Evolutionary conservation across 64 coral and sea anemone genomes (phyloP).

Genomic region (Hydrozoanthus tunicans): DNA sequence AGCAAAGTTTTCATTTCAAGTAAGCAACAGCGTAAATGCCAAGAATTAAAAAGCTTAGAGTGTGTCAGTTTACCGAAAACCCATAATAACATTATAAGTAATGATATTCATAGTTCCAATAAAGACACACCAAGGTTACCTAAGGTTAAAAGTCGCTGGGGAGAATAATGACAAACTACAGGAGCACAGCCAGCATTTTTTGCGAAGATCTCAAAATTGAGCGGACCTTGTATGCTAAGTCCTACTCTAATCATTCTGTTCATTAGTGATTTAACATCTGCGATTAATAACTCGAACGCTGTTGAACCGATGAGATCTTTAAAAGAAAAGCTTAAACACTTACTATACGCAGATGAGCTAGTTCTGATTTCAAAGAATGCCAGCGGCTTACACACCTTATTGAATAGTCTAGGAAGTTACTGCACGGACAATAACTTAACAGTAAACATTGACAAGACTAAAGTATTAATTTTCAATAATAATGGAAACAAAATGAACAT

Average conservation of each 20-base stretch:
- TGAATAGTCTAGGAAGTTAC: too few species aligned
- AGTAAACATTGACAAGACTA: too few species aligned
- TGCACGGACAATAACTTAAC: too few species aligned
- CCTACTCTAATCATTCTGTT: neutral
- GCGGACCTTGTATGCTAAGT: neutral
- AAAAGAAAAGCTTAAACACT: too few species aligned
- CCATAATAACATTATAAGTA: neutral
- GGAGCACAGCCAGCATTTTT: neutral
- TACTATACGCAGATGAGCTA: too few species aligned
- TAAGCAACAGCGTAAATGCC: neutral
- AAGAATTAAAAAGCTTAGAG: neutral
- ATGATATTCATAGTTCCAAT: neutral
- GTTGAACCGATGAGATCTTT: too few species aligned
- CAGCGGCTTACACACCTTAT: too few species aligned
- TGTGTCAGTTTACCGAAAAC: neutral
- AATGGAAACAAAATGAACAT: too few species aligned
- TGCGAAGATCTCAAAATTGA: neutral
- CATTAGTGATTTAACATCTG: neutral
- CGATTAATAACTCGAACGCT: too few species aligned
- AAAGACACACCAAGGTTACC: neutral
- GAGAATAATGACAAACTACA: slow-evolving; percentile 6
- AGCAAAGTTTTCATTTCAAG: neutral
- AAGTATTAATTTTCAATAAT: too few species aligned
- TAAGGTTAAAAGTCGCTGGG: neutral
- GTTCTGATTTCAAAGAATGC: too few species aligned